These are phyloP conservation scores for Lathronympha strigana DNA, from an alignment of 2,888 invertebrate genomes.

Conservation along the genomic window DNA sequence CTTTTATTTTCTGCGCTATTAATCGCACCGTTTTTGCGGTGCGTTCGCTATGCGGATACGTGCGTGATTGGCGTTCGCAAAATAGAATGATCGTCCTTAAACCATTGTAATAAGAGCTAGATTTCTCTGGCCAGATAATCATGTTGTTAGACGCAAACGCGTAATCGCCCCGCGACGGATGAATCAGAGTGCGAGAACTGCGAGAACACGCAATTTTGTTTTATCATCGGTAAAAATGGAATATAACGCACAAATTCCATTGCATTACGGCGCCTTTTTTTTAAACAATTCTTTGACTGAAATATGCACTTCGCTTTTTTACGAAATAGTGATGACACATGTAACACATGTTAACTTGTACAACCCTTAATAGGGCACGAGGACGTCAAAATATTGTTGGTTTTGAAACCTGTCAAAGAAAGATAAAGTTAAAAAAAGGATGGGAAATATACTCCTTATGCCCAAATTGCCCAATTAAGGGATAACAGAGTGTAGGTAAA, in stretches of 20 bases:
- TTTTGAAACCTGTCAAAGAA: too few relatives aligned
- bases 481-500: too few relatives aligned
- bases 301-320: too few relatives aligned
- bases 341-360: too few relatives aligned
- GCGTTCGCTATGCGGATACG: conserved; percentile 61
- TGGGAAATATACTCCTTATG: too few relatives aligned
- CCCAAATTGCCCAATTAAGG: too few relatives aligned
- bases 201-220: conserved; percentile 63
- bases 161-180: conserved; percentile 58
- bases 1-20: conserved; percentile 61
- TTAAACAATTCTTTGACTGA: neutral
- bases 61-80: conserved; percentile 50
- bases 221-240: conserved; percentile 24
- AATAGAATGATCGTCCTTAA: conserved; percentile 5
- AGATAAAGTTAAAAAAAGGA: too few relatives aligned
- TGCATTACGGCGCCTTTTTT: neutral
- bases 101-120: conserved; percentile 2
- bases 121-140: conserved; percentile 2
- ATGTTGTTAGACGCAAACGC: conserved; percentile 47
- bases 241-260: conserved; percentile 1
- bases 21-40: conserved; percentile 49
- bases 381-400: too few relatives aligned
- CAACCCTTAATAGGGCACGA: too few relatives aligned
- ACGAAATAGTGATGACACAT: too few relatives aligned
- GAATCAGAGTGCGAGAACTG: conserved; percentile 78